A percentile compares a stretch with the other conserved stretches of the same genome.
phyloP scores from a whole-genome alignment of 1,140 invertebrate genomes.

The Pseudomyrmex flavicornis region DNA sequence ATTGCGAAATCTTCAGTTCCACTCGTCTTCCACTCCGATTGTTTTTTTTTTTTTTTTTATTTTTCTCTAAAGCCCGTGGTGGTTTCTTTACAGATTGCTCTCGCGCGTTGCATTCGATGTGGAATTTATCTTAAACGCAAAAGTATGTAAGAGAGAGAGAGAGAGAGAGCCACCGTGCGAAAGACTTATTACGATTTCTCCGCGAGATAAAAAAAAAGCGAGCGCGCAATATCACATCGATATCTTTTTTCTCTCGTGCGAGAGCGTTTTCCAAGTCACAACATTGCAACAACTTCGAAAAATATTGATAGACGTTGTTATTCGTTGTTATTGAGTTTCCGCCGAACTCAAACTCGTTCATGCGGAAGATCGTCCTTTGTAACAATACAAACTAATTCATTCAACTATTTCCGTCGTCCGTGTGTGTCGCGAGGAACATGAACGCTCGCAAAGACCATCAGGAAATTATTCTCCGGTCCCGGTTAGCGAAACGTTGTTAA shows the following conservation, averaged over 20 bases:
- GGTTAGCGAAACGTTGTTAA: slow-evolving; percentile 14
- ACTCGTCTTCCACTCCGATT: not conserved
- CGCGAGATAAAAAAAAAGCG: no score
- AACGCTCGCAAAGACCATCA: not conserved
- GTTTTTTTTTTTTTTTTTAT: not conserved
- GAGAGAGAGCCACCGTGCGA: no score
- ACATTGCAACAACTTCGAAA: not conserved
- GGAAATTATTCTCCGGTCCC: slow-evolving; percentile 8
- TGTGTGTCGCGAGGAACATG: not conserved
- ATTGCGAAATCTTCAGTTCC: not conserved
- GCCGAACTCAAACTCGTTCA: slow-evolving; percentile 6
- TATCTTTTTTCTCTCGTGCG: no score
- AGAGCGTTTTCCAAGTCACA: no score
- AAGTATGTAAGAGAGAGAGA: no score
- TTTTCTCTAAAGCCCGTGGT: not conserved
- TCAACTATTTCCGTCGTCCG: not conserved
- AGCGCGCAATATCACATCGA: no score
- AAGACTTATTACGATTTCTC: no score
- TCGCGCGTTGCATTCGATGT: no score
- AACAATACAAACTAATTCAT: slow-evolving; percentile 40
- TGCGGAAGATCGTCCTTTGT: slow-evolving; percentile 8
- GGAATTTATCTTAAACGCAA: no score
- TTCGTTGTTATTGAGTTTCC: not conserved
- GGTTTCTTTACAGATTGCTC: no score
- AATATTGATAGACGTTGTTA: slow-evolving; percentile 1